A percentile compares a stretch with the other conserved stretches of the same genome.
Evolutionary conservation across 2,888 invertebrate species (phyloP).

Genomic region (Leptopilina myrica): DNA sequence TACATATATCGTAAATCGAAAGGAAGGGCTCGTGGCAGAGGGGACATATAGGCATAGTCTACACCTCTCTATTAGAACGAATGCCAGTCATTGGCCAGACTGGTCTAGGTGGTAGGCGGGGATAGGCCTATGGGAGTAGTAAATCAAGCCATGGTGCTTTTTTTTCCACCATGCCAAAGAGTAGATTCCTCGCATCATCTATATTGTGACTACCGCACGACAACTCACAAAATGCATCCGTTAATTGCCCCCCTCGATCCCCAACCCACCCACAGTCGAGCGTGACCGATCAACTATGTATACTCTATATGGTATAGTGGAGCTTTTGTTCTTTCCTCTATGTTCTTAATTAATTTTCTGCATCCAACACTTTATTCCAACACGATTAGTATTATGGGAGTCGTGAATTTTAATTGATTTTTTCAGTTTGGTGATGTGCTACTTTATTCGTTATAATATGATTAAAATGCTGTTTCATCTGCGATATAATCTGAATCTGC

Average conservation of each 20-base stretch:
- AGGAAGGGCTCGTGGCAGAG: slow-evolving; percentile 35
- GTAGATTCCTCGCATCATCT: not conserved
- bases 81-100: slow-evolving; percentile 59
- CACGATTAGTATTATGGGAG: not conserved
- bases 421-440: too few relatives aligned
- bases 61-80: slow-evolving; percentile 52
- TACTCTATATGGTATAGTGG: too few relatives aligned
- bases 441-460: too few relatives aligned
- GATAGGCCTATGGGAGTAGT: slow-evolving; percentile 57
- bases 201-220: not conserved
- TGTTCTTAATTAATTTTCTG: slow-evolving; percentile 4
- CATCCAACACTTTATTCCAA: not conserved
- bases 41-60: slow-evolving; percentile 49
- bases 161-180: slow-evolving; percentile 37
- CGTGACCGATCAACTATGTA: not conserved
- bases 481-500: too few relatives aligned
- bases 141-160: slow-evolving; percentile 58
- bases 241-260: not conserved
- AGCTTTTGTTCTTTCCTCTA: not conserved
- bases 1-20: slow-evolving; percentile 4
- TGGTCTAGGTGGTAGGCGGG: slow-evolving; percentile 58
- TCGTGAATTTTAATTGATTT: not conserved
- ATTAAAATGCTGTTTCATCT: too few relatives aligned
- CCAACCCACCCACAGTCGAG: not conserved
- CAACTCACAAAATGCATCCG: slow-evolving; percentile 26